A percentile compares a stretch with the other conserved stretches of the same genome.
phyloP scores from a whole-genome alignment of 2,888 invertebrate genomes.

The Eupithecia subfuscata region DNA sequence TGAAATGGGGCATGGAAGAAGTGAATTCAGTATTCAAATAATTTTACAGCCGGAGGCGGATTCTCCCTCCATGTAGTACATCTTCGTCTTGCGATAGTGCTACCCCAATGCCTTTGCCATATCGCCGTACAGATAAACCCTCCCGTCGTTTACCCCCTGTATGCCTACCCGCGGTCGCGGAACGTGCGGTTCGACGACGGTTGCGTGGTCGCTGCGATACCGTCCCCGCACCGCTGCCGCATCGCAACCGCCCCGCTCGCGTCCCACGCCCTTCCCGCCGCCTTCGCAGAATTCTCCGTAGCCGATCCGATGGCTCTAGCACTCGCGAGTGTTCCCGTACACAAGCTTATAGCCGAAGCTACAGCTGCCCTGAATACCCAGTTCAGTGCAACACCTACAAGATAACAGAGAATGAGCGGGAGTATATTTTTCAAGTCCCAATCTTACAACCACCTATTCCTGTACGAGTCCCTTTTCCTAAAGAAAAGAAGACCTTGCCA shows the following conservation, averaged over 20 bases:
- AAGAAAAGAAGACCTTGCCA: constrained; percentile 45
- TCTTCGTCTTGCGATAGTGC: constrained; percentile 73
- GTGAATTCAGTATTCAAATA: constrained; percentile 35
- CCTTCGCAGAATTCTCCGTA: constrained; percentile 62
- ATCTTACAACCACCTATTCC: constrained; percentile 26
- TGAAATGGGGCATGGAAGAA: constrained; percentile 12
- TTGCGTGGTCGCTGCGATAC: constrained; percentile 48
- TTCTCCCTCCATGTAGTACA: constrained; percentile 66
- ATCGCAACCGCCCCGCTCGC: constrained; percentile 56
- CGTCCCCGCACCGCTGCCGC: constrained; percentile 37
- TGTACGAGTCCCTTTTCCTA: constrained; percentile 22
- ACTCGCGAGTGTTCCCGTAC: constrained; percentile 57
- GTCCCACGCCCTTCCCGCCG: constrained; percentile 59
- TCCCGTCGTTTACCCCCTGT: constrained; percentile 61
- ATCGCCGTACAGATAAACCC: constrained; percentile 49
- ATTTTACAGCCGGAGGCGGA: constrained; percentile 74
- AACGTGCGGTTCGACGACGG: constrained; percentile 58
- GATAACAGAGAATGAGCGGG: constrained; percentile 62
- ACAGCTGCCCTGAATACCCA: constrained; percentile 69
- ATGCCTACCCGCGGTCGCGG: constrained; percentile 57
- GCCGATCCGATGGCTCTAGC: constrained; percentile 66
- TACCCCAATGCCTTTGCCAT: constrained; percentile 57
- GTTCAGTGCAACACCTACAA: constrained; percentile 63
- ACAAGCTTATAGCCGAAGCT: constrained; percentile 64
- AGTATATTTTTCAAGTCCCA: constrained; percentile 61